phyloP scores from a whole-genome alignment of 1,140 invertebrate genomes.

The Orchestia grillus region DNA sequence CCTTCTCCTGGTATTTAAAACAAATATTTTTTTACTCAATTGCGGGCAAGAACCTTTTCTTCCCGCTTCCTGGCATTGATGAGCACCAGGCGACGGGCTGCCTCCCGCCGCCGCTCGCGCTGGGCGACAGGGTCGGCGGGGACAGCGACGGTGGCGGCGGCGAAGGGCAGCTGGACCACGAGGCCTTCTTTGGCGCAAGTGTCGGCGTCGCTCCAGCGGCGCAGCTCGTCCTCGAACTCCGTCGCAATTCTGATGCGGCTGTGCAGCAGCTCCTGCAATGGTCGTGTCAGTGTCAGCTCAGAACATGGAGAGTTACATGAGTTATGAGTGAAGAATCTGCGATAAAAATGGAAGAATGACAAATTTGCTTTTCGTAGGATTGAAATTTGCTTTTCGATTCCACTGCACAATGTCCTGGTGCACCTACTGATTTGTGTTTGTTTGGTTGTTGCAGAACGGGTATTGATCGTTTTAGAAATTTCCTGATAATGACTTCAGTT shows the following conservation, averaged over 20 bases:
- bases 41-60: constrained; percentile 75
- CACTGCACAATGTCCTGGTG: too few relatives aligned
- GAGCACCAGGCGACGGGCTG: constrained; percentile 79
- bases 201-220: constrained; percentile 83
- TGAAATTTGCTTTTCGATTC: too few relatives aligned
- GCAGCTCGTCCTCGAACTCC: constrained; percentile 84
- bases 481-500: too few relatives aligned
- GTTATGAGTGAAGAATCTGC: too few relatives aligned
- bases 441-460: too few relatives aligned
- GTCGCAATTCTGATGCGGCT: constrained; percentile 83
- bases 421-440: too few relatives aligned
- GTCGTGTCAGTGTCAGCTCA: too few relatives aligned
- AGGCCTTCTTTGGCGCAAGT: constrained; percentile 88
- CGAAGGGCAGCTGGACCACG: constrained; percentile 87
- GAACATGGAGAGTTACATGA: too few relatives aligned
- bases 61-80: constrained; percentile 82
- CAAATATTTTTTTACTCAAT: neutral
- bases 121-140: constrained; percentile 78
- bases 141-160: constrained; percentile 74
- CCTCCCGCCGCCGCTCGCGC: constrained; percentile 86
- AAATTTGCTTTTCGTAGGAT: too few relatives aligned
- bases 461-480: too few relatives aligned
- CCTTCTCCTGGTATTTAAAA: neutral
- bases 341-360: too few relatives aligned
- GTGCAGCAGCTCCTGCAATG: constrained; percentile 81